A percentile compares a stretch with the other conserved stretches of the same genome.
phyloP scores from a whole-genome alignment of 1,140 invertebrate genomes.

The Heliothis virescens region DNA sequence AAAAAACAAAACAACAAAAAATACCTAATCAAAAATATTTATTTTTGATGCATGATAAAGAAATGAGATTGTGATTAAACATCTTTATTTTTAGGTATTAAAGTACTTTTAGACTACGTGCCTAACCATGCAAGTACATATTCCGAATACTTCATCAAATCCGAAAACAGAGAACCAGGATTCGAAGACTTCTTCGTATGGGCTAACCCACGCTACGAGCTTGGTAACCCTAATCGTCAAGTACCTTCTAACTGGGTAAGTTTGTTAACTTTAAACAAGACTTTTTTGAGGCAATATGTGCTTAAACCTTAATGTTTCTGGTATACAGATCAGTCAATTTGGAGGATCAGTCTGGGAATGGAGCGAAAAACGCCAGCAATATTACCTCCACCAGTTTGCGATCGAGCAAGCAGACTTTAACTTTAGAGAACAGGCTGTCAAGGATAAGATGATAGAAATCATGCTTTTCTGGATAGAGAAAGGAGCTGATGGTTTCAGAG shows the following conservation, averaged over 20 bases:
- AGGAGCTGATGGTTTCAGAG: conserved; percentile 90
- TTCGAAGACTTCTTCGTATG: conserved; percentile 91
- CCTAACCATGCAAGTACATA: conserved; percentile 91
- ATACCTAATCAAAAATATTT: not conserved
- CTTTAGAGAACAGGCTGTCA: conserved; percentile 86
- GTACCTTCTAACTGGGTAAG: conserved; percentile 73
- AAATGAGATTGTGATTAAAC: not conserved
- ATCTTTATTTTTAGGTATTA: conserved; percentile 23
- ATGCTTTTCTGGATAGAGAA: conserved; percentile 88
- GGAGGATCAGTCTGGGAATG: conserved; percentile 89
- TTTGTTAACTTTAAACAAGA: not conserved
- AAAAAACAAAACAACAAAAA: too few relatives aligned
- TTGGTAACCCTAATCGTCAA: conserved; percentile 48
- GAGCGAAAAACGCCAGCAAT: conserved; percentile 87
- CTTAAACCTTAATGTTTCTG: conserved; percentile 17
- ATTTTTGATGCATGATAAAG: not conserved
- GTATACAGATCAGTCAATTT: conserved; percentile 79
- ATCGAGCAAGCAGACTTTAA: conserved; percentile 90
- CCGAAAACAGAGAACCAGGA: conserved; percentile 82
- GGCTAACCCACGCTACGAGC: conserved; percentile 75
- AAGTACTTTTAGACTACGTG: conserved; percentile 89
- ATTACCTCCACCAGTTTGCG: conserved; percentile 89
- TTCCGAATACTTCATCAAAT: conserved; percentile 89
- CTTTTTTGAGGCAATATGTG: too few relatives aligned
- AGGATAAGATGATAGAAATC: conserved; percentile 86